Base-by-base conservation (phyloP, 2,888 invertebrate genomes). In the Nipponacmea schrenckii region DNA sequence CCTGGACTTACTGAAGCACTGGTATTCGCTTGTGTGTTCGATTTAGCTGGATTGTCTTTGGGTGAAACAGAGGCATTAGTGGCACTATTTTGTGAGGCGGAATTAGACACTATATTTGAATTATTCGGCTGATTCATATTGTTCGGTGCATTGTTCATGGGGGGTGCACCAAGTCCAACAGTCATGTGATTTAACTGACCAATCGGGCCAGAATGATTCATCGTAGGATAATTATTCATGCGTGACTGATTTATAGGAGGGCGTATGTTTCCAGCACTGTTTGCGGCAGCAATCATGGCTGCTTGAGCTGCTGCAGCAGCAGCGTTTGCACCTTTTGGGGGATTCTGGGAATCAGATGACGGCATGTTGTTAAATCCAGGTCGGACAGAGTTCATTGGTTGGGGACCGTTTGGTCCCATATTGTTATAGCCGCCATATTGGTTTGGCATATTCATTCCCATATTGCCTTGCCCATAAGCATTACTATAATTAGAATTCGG, bases 271-370 rank as follows among this genome's bases (percentile, higher is more conserved):
- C 79, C 82, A 26, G 84, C 81, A 27, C 83, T 80, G 71, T 80
- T 84, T 17, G 85, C 85, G n/a, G 87, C 86, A 39, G 86, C 87
- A 62, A 83, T 76, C 79, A 87, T 80, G 39, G 86, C 87, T 31
- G 85, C 86, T 56, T 86, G 86, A n/a, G 86, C 87, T 26, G 87
- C 87, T 24, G 83, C 85, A 77, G 85, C 85, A 50, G 86, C 87
- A 69, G 84, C 86, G 76, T 86, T 86, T 4, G 80, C 80, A 56
- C 74, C 77, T 17, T 77, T 77, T 46, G 79, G 70, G 14, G 62
- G 31, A 27, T 70, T 71, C 4, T 66, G 66, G 50, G 68, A 64
- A 64, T 71, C 70, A 56, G 68, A 67, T 67, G 63, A 72, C 44
- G 74, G 72, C 74, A 78, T 71, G 65, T 74, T 62, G 27, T 67